Evolutionary conservation across 2,797 vertebrate species (phyloP), one percentile per base, ranked within the genome.

Genomic region (Lithobates pipiens): DNA sequence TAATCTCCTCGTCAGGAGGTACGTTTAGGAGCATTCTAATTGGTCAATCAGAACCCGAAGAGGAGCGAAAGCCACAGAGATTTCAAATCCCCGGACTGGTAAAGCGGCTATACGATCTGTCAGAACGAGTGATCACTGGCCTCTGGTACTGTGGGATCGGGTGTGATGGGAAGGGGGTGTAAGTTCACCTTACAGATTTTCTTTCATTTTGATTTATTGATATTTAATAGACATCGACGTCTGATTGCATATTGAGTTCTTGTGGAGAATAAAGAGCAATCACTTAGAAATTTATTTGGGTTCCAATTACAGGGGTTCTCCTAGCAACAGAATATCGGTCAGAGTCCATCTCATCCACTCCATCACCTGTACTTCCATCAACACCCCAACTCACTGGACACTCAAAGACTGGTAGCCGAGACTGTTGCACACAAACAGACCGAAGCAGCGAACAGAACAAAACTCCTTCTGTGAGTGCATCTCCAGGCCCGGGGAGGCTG

Each of bases 381-480:
- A 97, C 96, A 2, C 97, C 96, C 0, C 90, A 97, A 91, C 94
- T 95, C 0, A 93, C 96, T 0, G 95, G 95, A 23, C 98, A 99
- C 92, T 97, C 96, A 0, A 99, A 99, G 92, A 98, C 97, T 0
- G 97, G 97, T 91, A 99, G 98, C 93, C 94, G 96, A 69, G 98
- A 99, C 92, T 99, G 98, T 93, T 97, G 96, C 93, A 99, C 98
- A 0, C 98, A 99, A 91, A 99, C 98, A 0, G 98, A 99, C 69
- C 93, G 97, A 86, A 95, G 96, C 65, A 94, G 91, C 0, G 97
- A 98, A 39, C 90, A 91, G 27, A 95, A 91, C 91, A 99, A 98
- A 91, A 87, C 89, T 42, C 72, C 90, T 3, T 54, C 93, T 85
- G 76, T 91, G 13, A 18, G 91, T 79, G 89, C 90, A 75, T 88